A percentile compares a stretch with the other conserved stretches of the same genome.
phyloP scores from a whole-genome alignment of 1,140 invertebrate genomes.

The Grapholita molesta region DNA sequence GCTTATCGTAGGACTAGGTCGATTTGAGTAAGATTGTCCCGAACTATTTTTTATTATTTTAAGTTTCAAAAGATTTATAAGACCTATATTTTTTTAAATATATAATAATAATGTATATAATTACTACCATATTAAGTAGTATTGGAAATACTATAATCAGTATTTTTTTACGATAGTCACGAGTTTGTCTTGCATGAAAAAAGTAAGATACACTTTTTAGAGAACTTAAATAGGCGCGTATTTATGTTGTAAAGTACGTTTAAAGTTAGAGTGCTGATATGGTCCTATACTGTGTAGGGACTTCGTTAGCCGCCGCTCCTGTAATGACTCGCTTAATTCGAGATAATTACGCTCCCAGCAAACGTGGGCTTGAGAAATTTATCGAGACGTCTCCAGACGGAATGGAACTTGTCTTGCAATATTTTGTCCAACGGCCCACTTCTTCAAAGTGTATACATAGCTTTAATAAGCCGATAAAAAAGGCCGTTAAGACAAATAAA shows the following conservation, averaged over 20 bases:
- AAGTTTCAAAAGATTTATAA: too few relatives aligned
- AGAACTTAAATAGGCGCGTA: neutral
- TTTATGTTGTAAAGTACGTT: neutral
- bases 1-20: too few relatives aligned
- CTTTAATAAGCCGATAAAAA: constrained; percentile 46
- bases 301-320: constrained; percentile 54
- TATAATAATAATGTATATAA: too few relatives aligned
- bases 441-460: constrained; percentile 42
- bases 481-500: constrained; percentile 47
- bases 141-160: too few relatives aligned
- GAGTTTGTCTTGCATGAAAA: too few relatives aligned
- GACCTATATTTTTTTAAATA: too few relatives aligned
- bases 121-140: too few relatives aligned
- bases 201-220: too few relatives aligned
- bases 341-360: constrained; percentile 39
- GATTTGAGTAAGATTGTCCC: too few relatives aligned
- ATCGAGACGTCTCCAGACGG: constrained; percentile 35
- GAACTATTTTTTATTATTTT: too few relatives aligned
- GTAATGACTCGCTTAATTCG: constrained; percentile 57
- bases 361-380: constrained; percentile 51
- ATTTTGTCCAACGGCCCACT: constrained; percentile 30
- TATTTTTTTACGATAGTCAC: too few relatives aligned
- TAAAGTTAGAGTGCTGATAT: neutral
- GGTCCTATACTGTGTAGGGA: constrained; percentile 23
- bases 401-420: constrained; percentile 28